Evolutionary conservation across 2,888 invertebrate genomes (phyloP), one percentile per base, ranked within the genome.

Genomic region (Lucinisca nassula): DNA sequence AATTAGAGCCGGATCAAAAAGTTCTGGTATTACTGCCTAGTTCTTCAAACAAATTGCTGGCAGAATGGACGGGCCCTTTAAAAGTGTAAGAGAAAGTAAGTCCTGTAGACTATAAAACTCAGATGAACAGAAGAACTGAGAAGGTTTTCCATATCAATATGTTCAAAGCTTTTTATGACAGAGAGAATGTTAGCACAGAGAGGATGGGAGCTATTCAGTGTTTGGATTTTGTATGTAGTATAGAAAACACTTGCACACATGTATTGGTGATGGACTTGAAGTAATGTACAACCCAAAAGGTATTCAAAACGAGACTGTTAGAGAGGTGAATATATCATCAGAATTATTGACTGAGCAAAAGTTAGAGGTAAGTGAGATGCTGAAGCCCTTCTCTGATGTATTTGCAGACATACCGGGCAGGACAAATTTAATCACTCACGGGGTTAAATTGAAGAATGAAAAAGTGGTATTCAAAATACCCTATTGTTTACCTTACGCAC

Each of bases 141-240:
- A 73, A 73, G 27, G 73, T 73, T 8, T 73, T 73, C 24, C 73
- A 73, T n/a, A 73, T 73, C n/a, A 73, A 73, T 27, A 73, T 73
- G 73, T n/a, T 73, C 8, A 73, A 73, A 40, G n/a, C 21, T 1
- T 73, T 8, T n/a, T 37, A n/a, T 37, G 73, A 73, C 3, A 35
- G 73, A 10, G 73, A 37, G 27, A 4, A 61, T 8, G 21, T 24
- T 61, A 30, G 17, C 1, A 17, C 61, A 3, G 61, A 61, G 30
- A 61, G 61, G 30, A 21, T 27, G 30, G 61, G 30, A 27, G 61
- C 61, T 12, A 61, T 61, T 6, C 61, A 61, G 61, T 61, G 61
- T 17, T 21, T 61, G 21, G 30, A 61, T 61, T 6, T 30, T 3
- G 30, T 61, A 12, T 61, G 61, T 17, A 24, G 30, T 21, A 27